Conservation (phyloP, 2,113 vertebrate species). For the Orycteropus afer region DNA sequence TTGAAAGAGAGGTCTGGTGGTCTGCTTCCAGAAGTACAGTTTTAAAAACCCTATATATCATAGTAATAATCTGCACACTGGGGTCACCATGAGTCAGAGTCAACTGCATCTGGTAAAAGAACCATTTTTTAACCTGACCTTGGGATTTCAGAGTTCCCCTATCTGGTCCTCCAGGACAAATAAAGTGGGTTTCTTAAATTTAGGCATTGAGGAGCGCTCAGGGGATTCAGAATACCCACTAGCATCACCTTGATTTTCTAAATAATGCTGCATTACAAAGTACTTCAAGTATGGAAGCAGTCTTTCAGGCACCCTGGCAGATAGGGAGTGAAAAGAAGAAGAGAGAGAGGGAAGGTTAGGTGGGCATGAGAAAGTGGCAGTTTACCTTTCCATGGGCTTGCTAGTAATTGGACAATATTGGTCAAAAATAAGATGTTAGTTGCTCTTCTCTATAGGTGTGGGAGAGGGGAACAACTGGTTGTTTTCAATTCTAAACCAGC, state of each 20-base stretch:
- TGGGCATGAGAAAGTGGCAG: neutral
- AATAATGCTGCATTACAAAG: neutral
- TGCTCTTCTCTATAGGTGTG: neutral
- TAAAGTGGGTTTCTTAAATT: neutral
- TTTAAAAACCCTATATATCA: no score
- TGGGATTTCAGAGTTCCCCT: neutral
- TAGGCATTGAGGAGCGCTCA: neutral
- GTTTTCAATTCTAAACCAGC: neutral
- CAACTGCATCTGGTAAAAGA: no score
- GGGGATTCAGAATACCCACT: neutral
- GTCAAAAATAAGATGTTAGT: neutral
- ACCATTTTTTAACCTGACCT: no score
- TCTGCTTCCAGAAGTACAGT: no score
- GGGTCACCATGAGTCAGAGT: no score
- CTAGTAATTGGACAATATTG: neutral
- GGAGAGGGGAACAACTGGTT: neutral
- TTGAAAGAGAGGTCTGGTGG: no score
- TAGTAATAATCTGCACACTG: no score
- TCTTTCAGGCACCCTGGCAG: neutral
- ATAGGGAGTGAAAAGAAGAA: neutral
- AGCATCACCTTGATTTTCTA: neutral
- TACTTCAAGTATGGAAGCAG: neutral
- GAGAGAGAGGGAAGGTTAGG: neutral
- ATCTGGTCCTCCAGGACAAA: neutral
- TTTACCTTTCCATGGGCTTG: neutral